Evolutionary conservation across 2,113 vertebrate genomes (phyloP).

Genomic region (Pachycephala philippinensis): DNA sequence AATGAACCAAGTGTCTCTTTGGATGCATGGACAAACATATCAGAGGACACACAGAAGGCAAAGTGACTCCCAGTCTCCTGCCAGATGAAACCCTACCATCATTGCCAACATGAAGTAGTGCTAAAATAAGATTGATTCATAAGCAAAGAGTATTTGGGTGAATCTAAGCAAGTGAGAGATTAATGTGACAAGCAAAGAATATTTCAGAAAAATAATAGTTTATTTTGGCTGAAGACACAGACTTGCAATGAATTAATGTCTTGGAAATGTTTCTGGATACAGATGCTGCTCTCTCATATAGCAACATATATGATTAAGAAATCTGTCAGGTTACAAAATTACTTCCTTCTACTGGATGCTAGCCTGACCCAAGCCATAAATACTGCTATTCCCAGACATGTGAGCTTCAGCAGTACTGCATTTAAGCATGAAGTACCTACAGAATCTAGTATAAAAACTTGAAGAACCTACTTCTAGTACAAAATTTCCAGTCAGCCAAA

Average conservation of each 20-base stretch:
- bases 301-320: background rate
- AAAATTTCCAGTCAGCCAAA: background rate
- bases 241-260: background rate
- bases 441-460: background rate
- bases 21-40: background rate
- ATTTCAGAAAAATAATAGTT: background rate
- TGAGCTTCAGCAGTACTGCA: background rate
- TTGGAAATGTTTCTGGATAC: background rate
- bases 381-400: background rate
- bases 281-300: background rate
- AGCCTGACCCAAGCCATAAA: background rate
- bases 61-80: background rate
- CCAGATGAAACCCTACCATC: background rate
- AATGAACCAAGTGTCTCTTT: background rate
- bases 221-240: background rate
- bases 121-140: background rate
- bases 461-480: background rate
- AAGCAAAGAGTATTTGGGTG: background rate
- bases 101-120: background rate
- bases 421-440: background rate
- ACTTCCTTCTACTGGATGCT: background rate
- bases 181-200: background rate
- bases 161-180: background rate
- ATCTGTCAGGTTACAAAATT: background rate
- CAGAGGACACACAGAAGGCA: background rate